A percentile compares a stretch with the other conserved stretches of the same genome.
Conservation (phyloP, 2,888 invertebrate species). For the Parthenolecanium corni region DNA sequence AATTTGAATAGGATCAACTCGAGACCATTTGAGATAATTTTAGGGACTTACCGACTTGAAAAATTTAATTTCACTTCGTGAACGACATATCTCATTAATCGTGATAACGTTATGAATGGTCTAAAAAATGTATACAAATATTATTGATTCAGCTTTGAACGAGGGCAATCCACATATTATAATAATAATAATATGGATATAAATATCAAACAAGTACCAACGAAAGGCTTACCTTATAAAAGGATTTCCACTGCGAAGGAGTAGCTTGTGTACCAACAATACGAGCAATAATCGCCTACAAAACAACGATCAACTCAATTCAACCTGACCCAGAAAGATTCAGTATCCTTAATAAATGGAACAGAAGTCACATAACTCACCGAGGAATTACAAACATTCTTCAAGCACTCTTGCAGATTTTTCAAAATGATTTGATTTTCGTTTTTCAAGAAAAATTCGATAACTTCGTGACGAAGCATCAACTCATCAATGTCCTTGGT, state of each 20-base stretch:
- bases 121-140: slow-evolving; percentile 40
- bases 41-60: slow-evolving; percentile 42
- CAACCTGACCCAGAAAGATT: not conserved
- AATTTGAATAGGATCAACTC: too few species aligned
- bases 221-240: slow-evolving; percentile 54
- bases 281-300: slow-evolving; percentile 51
- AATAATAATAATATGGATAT: slow-evolving; percentile 12
- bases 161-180: slow-evolving; percentile 12
- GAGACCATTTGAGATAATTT: too few species aligned
- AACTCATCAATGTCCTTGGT: slow-evolving; percentile 24
- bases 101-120: slow-evolving; percentile 56
- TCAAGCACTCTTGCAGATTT: slow-evolving; percentile 25
- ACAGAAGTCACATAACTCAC: slow-evolving; percentile 17
- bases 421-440: slow-evolving; percentile 21
- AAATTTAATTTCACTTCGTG: slow-evolving; percentile 43
- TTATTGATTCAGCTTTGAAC: not conserved
- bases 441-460: slow-evolving; percentile 28
- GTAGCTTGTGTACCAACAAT: slow-evolving; percentile 52
- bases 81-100: slow-evolving; percentile 53
- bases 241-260: slow-evolving; percentile 54
- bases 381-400: slow-evolving; percentile 18
- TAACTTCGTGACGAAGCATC: slow-evolving; percentile 29
- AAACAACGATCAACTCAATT: slow-evolving; percentile 25
- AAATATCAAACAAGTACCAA: not conserved
- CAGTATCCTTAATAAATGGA: too few species aligned